Evolutionary conservation across 2,797 vertebrate species (phyloP).

Genomic region (Phalloptychus januarius): DNA sequence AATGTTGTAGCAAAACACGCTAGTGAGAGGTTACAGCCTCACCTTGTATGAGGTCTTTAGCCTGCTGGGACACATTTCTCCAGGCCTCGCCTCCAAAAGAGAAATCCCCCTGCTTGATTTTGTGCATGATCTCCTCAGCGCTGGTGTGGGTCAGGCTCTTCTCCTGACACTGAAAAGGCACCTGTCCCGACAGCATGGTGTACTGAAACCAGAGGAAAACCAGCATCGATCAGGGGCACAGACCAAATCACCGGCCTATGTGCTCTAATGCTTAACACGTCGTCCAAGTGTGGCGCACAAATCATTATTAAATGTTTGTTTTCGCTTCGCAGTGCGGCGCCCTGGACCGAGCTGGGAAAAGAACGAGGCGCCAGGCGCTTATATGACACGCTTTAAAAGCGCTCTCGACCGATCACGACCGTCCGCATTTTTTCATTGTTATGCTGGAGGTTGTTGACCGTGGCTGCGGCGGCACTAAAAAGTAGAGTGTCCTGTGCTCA

Average conservation of each 20-base stretch:
- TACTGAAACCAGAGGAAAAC: conserved; percentile 81
- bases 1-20: background rate
- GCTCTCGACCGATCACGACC: conserved; percentile 49
- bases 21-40: conserved; percentile 15
- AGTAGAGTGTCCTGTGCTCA: conserved; percentile 36
- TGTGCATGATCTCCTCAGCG: conserved; percentile 97
- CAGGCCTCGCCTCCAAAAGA: conserved; percentile 97
- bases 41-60: conserved; percentile 98
- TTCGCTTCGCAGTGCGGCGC: background rate
- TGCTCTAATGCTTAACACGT: background rate
- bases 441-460: conserved; percentile 38
- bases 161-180: conserved; percentile 96
- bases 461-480: conserved; percentile 43
- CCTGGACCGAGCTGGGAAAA: conserved; percentile 4
- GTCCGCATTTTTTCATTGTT: conserved; percentile 37
- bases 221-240: background rate
- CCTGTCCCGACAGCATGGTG: conserved; percentile 98
- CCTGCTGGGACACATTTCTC: conserved; percentile 96
- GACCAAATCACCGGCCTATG: background rate
- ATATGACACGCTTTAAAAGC: conserved; percentile 25
- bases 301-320: background rate
- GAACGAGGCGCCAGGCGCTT: background rate
- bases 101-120: conserved; percentile 98
- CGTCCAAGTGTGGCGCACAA: background rate
- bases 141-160: conserved; percentile 91